These are phyloP conservation scores for Cygnus olor DNA, from an alignment of 2,797 vertebrate genomes.

Conservation along the genomic window DNA sequence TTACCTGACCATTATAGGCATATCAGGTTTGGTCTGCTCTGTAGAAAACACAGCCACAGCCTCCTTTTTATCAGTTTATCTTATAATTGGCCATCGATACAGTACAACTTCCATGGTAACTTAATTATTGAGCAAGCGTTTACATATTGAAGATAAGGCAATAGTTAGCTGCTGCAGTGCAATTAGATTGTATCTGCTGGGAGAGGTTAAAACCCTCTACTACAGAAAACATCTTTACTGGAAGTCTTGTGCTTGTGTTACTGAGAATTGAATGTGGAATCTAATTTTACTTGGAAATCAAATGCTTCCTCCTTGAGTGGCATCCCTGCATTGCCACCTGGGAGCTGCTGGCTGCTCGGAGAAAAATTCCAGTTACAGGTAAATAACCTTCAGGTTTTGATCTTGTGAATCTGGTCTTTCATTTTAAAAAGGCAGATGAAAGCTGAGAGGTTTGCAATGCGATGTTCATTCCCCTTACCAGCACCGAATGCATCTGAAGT, in stretches of 20 bases:
- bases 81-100: neutral
- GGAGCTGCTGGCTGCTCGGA: slow-evolving; percentile 6
- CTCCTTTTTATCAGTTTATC: slow-evolving; percentile 2
- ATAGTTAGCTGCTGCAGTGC: neutral
- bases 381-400: slow-evolving; percentile 44
- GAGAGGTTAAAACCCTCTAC: neutral
- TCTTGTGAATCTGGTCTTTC: neutral
- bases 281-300: slow-evolving; percentile 59
- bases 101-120: slow-evolving; percentile 8
- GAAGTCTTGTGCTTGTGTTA: neutral
- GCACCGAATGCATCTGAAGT: neutral
- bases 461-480: neutral
- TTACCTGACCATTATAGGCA: neutral
- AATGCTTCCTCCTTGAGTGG: slow-evolving; percentile 18
- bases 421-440: neutral
- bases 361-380: slow-evolving; percentile 10
- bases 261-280: slow-evolving; percentile 21
- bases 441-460: slow-evolving; percentile 1
- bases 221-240: slow-evolving; percentile 36
- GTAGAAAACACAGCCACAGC: neutral
- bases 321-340: neutral
- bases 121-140: slow-evolving; percentile 40
- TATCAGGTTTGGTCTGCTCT: neutral
- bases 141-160: slow-evolving; percentile 34
- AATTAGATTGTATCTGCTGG: neutral